A percentile compares a stretch with the other conserved stretches of the same genome.
Conservation (phyloP, 2,113 vertebrate genomes). For the Barnardius zonarius region DNA sequence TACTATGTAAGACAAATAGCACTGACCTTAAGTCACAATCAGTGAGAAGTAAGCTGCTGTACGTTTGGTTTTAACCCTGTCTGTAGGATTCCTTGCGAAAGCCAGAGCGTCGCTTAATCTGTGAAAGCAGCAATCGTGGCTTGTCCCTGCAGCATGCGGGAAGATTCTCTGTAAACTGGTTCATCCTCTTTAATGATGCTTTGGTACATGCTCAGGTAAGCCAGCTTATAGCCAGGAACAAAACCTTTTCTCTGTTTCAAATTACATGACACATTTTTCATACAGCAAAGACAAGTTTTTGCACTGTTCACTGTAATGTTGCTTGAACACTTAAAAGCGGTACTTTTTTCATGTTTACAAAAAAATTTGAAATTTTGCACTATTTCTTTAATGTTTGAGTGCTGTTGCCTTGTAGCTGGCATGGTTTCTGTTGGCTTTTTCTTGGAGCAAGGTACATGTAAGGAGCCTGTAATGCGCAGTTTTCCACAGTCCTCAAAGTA, state of each 20-base stretch:
- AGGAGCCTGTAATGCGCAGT: neutral
- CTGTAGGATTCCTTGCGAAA: conserved; percentile 91
- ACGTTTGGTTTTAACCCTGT: neutral
- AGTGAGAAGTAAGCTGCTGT: neutral
- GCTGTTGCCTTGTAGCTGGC: neutral
- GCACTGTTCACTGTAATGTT: neutral
- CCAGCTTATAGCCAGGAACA: neutral
- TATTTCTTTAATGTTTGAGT: neutral
- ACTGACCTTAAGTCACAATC: neutral
- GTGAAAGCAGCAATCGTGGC: conserved; percentile 94
- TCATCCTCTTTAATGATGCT: conserved; percentile 96
- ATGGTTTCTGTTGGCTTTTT: neutral
- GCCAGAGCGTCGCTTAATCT: conserved; percentile 89
- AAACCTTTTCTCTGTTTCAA: neutral
- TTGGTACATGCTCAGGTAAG: conserved; percentile 96
- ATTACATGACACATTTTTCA: rapidly evolving
- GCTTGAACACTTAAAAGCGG: neutral
- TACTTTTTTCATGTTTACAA: neutral
- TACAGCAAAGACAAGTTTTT: neutral
- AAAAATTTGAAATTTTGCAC: neutral
- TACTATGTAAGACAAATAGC: neutral
- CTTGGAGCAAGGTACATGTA: neutral
- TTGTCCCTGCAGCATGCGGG: conserved; percentile 92
- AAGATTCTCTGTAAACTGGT: conserved; percentile 98
- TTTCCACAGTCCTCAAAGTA: neutral